A percentile compares a stretch with the other conserved stretches of the same genome.
These are phyloP conservation scores for Drosophila atroscutellata DNA, from an alignment of 2,888 invertebrate genomes.

Conservation along the genomic window DNA sequence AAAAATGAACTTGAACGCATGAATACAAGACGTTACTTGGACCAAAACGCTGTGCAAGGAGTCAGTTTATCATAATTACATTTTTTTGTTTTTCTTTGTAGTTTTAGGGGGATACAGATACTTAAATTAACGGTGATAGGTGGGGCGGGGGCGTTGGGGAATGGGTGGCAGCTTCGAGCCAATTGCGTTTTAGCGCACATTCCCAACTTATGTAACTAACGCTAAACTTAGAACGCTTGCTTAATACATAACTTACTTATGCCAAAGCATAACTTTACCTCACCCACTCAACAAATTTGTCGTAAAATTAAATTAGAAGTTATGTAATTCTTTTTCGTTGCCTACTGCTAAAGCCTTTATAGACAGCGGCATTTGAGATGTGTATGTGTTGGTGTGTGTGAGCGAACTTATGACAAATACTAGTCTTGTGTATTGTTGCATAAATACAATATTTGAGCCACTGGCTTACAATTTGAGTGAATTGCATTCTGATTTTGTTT, in stretches of 20 bases:
- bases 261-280: slow-evolving; percentile 50
- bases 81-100: slow-evolving; percentile 52
- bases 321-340: slow-evolving; percentile 71
- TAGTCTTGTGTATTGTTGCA: slow-evolving; percentile 46
- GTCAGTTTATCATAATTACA: slow-evolving; percentile 56
- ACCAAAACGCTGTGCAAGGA: slow-evolving; percentile 76
- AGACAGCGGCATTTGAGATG: slow-evolving; percentile 51
- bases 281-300: slow-evolving; percentile 36
- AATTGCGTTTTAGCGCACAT: slow-evolving; percentile 50
- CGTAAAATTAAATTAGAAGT: slow-evolving; percentile 57
- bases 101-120: slow-evolving; percentile 42
- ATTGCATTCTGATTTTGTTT: slow-evolving; percentile 43
- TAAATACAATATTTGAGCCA: slow-evolving; percentile 49
- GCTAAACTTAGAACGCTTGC: slow-evolving; percentile 40
- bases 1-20: slow-evolving; percentile 84
- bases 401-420: slow-evolving; percentile 59
- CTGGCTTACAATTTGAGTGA: slow-evolving; percentile 50
- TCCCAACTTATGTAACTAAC: slow-evolving; percentile 70
- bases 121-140: slow-evolving; percentile 27
- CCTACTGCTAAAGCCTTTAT: slow-evolving; percentile 62
- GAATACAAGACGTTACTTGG: slow-evolving; percentile 82
- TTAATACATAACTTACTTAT: slow-evolving; percentile 62
- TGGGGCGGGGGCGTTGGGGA: background rate
- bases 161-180: slow-evolving; percentile 15
- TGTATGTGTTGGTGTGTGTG: slow-evolving; percentile 32